Conservation (phyloP, 2,888 invertebrate genomes). For the Ophraella communa region DNA sequence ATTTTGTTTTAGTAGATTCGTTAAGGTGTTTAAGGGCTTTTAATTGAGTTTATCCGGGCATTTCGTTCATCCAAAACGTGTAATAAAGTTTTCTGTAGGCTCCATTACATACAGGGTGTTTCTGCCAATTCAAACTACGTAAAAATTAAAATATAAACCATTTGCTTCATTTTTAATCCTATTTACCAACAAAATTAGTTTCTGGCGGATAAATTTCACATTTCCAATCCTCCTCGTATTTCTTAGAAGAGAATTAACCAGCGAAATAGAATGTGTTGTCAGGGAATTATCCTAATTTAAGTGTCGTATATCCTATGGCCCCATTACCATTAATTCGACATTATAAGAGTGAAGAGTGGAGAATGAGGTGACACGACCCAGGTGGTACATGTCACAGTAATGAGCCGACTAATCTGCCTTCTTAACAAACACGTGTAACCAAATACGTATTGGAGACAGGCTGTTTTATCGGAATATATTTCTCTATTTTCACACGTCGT, state of each 20-base stretch:
- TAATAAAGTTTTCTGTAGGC: neutral
- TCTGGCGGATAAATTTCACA: neutral
- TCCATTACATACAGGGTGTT: no score
- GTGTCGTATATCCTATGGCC: slow-evolving; percentile 33
- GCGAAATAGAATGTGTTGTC: slow-evolving; percentile 35
- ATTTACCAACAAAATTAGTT: neutral
- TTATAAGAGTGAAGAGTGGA: slow-evolving; percentile 25
- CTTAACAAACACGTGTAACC: slow-evolving; percentile 45
- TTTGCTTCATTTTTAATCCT: neutral
- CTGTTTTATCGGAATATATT: slow-evolving; percentile 19
- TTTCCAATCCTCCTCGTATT: neutral
- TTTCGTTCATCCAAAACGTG: neutral
- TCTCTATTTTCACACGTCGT: slow-evolving; percentile 23
- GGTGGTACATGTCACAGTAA: slow-evolving; percentile 54
- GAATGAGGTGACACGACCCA: slow-evolving; percentile 43
- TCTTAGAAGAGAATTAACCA: slow-evolving; percentile 2
- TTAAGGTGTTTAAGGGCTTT: neutral
- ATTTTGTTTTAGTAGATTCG: slow-evolving; percentile 5
- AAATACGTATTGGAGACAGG: slow-evolving; percentile 28
- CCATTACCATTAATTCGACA: slow-evolving; percentile 32
- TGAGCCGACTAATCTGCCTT: slow-evolving; percentile 49
- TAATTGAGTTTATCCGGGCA: slow-evolving; percentile 1
- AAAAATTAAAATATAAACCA: neutral
- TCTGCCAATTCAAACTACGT: no score
- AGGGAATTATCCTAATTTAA: slow-evolving; percentile 49